Conservation (phyloP, 92 coral and sea anemone species). For the Porites evermanni region DNA sequence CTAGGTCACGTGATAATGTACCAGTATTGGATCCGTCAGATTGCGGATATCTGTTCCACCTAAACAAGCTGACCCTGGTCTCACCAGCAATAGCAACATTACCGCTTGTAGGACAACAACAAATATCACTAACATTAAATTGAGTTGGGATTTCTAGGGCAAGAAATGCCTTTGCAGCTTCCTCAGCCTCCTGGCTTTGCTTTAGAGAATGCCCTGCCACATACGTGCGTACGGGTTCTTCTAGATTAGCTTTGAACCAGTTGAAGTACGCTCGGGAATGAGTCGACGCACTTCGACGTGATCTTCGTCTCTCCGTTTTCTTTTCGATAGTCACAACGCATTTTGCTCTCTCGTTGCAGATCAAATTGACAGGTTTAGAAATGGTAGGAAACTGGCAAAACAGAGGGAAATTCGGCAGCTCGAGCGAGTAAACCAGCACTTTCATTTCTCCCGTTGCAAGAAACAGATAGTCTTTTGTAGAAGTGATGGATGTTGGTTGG, state of each 20-base stretch:
- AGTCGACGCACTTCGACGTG: conserved; percentile 31
- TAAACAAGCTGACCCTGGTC: conserved; percentile 70
- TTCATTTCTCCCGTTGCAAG: conserved; percentile 77
- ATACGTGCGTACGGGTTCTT: conserved; percentile 70
- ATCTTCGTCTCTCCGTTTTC: conserved; percentile 48
- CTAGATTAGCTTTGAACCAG: conserved; percentile 74
- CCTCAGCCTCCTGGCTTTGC: conserved; percentile 63
- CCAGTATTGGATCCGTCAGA: background rate
- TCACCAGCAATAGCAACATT: conserved; percentile 80
- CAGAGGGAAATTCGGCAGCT: conserved; percentile 80
- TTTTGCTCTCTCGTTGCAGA: conserved; percentile 84
- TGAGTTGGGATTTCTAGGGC: conserved; percentile 80
- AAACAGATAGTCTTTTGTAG: conserved; percentile 80
- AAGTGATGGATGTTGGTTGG: conserved; percentile 74
- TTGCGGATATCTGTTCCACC: conserved; percentile 48
- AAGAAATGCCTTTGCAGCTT: conserved; percentile 48
- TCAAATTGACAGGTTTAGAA: conserved; percentile 78
- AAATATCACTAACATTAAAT: conserved; percentile 64
- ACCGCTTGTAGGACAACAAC: conserved; percentile 81
- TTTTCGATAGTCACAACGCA: conserved; percentile 83
- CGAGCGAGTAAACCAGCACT: conserved; percentile 87
- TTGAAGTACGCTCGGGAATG: conserved; percentile 92
- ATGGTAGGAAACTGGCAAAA: conserved; percentile 90
- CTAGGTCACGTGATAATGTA: conserved; percentile 68
- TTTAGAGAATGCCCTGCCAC: conserved; percentile 82